phyloP scores from a whole-genome alignment of 2,113 vertebrate genomes.

The Anarhynchus alexandrinus region DNA sequence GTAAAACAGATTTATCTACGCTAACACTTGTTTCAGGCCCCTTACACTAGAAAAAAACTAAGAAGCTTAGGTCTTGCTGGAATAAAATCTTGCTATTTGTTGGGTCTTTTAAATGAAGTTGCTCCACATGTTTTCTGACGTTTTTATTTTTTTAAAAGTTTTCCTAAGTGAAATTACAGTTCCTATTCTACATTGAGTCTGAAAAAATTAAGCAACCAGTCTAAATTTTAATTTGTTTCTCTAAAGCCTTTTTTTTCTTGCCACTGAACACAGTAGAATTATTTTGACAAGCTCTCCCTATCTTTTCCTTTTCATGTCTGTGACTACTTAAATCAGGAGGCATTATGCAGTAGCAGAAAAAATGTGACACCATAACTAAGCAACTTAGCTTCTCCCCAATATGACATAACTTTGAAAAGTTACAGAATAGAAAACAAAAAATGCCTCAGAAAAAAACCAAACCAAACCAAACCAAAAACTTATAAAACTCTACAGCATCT shows the following conservation, averaged over 20 bases:
- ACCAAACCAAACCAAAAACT: rapidly evolving
- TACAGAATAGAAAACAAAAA: not conserved
- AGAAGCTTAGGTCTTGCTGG: not conserved
- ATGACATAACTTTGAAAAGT: not conserved
- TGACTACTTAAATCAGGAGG: not conserved
- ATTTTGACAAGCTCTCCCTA: not conserved
- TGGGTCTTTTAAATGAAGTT: not conserved
- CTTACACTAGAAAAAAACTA: not conserved
- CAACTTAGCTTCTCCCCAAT: not conserved
- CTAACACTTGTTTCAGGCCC: not conserved
- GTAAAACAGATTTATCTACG: not conserved
- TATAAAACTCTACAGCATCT: not conserved
- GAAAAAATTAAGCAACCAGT: not conserved
- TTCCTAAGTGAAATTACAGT: not conserved
- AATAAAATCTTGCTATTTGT: not conserved
- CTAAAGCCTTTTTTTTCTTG: not conserved
- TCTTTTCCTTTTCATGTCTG: not conserved
- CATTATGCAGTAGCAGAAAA: not conserved
- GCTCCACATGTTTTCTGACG: not conserved
- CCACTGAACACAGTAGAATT: not conserved
- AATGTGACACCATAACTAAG: not conserved
- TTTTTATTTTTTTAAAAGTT: not conserved
- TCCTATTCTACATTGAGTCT: not conserved
- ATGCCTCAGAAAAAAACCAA: rapidly evolving
- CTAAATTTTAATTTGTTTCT: not conserved